phyloP scores from a whole-genome alignment of 2,113 vertebrate species.

The Ariopsis seemanni region DNA sequence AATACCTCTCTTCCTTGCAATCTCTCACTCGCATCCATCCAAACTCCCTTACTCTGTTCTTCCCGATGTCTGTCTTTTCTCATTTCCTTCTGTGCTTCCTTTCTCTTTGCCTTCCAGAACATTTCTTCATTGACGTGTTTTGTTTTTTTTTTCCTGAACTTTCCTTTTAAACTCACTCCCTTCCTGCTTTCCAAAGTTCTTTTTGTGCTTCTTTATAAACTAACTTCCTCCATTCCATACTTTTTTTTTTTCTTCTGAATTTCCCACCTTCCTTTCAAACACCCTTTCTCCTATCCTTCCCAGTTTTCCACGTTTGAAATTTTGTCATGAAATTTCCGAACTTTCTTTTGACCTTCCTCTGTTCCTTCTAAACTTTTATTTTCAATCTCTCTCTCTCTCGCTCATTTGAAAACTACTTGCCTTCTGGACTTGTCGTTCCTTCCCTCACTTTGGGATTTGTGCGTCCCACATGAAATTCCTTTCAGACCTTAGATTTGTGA shows the following conservation, averaged over 20 bases:
- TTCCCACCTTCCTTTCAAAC: not conserved
- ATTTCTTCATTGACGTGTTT: too few species aligned
- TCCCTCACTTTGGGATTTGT: not conserved
- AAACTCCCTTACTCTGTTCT: not conserved
- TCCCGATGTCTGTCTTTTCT: not conserved
- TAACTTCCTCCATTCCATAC: too few species aligned
- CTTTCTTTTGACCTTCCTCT: not conserved
- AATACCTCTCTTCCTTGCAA: not conserved
- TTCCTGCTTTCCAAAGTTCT: not conserved
- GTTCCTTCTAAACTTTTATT: not conserved
- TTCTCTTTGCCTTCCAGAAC: too few species aligned
- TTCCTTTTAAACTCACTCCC: not conserved
- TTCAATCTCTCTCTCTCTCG: not conserved
- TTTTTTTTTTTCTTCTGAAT: not conserved
- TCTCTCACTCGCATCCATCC: not conserved
- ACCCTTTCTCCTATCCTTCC: not conserved
- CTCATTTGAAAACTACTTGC: too few species aligned
- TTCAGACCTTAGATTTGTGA: not conserved
- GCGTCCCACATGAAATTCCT: not conserved
- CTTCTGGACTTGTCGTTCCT: not conserved
- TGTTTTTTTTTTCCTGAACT: too few species aligned
- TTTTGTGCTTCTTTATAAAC: not conserved
- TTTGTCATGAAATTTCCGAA: not conserved
- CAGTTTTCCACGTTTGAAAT: not conserved
- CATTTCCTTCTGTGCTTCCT: not conserved